Percentiles rank a stretch among this genome's conserved stretches.
These are phyloP conservation scores for Idaea dimidiata DNA, from an alignment of 2,888 invertebrate genomes.

Conservation along the genomic window DNA sequence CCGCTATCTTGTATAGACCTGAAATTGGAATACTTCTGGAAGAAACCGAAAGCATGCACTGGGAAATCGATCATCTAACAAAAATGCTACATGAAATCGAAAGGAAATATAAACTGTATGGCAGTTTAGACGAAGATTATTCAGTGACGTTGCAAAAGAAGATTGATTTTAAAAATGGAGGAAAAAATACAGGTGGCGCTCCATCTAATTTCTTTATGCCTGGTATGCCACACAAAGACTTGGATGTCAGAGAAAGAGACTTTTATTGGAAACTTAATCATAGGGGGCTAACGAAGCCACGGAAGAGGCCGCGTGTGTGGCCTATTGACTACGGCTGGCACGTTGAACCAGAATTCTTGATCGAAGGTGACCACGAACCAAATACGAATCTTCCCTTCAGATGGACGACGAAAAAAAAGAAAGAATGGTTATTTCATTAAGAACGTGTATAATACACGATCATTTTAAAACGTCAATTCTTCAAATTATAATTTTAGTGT, in stretches of 20 bases:
- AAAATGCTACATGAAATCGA: slow-evolving; percentile 18
- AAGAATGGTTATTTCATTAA: no score
- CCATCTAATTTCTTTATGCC: not conserved
- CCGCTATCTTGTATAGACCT: not conserved
- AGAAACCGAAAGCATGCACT: slow-evolving; percentile 24
- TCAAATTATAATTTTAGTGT: no score
- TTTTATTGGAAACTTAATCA: not conserved
- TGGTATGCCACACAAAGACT: not conserved
- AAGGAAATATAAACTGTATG: slow-evolving; percentile 8
- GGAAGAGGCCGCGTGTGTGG: not conserved
- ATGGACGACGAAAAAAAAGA: no score
- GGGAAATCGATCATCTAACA: slow-evolving; percentile 13
- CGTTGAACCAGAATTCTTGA: not conserved
- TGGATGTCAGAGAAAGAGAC: not conserved
- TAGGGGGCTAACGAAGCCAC: not conserved
- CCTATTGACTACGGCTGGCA: not conserved
- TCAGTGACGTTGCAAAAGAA: not conserved
- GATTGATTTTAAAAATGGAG: not conserved
- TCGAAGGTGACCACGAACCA: not conserved
- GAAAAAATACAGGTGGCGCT: not conserved
- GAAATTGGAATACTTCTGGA: slow-evolving; percentile 29
- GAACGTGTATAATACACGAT: no score
- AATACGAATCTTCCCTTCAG: no score
- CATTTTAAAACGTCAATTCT: no score
- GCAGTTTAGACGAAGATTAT: not conserved